Base-by-base conservation (phyloP, 2,888 invertebrate species). In the Dicyrtomina minuta region DNA sequence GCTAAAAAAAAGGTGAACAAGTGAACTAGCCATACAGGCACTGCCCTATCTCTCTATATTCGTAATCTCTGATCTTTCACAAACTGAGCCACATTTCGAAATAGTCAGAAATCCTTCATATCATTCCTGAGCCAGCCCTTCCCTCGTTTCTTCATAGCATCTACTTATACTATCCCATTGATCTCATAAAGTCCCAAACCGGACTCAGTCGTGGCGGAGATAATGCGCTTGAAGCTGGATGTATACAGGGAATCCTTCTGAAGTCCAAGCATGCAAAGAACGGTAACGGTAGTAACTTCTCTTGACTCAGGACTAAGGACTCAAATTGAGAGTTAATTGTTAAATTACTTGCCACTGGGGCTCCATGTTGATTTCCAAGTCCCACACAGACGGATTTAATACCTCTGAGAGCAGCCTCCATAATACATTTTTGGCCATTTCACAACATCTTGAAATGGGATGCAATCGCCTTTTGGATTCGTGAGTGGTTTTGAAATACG, bases 371-470 rank as follows among this genome's bases (percentile, higher is more conserved):
- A 43, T 60, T 60, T 5, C 43, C 20, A 6, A 60, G 43, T 2
- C 59, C 59, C 1, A 60, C 59, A 43, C 59, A 60, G 1, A 60
- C 59, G 20, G 59, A 43, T 43, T 41, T 60, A 17, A n/a, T n/a
- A n/a, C 43, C 59, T 1, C 22, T 20, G 1, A 33, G 13, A 17
- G 59, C 59, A 10, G 22, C 59, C 6, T 60, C 41, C 59, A 60
- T 60, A 1, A 60, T 22, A 22, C 59, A 60, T 43, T 60, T 43
- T 20, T 60, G 59, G 13, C 59, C 59, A 60, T 44, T 60, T 22
- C 43, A 22, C 13, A 20, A n/a, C 15, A 60, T 60, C n/a, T 43
- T n/a, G 22, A 60, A 60, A 22, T 44, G 39, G 22, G 59, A 33
- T 5, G 24, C 39, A 39, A 60, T 22, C 1, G 41, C 59, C 22